Evolutionary conservation across 2,888 invertebrate genomes (phyloP), one percentile per base, ranked within the genome.

Genomic region (Linyphia triangularis): DNA sequence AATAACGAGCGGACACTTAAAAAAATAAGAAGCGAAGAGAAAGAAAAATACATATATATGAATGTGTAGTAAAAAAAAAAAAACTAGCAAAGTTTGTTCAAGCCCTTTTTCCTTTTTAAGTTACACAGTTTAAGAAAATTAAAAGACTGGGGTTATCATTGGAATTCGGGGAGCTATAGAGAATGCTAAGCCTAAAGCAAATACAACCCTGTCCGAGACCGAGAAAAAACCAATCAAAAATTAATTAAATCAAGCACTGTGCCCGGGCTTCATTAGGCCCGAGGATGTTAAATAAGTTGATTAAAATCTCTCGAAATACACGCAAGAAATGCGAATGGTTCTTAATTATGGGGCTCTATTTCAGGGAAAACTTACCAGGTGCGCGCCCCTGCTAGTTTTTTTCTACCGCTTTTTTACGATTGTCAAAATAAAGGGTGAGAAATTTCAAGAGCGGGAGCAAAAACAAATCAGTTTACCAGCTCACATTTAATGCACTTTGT

Each of bases 241-340:
- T 89, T 89, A 89, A 89, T 89, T 89, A 89, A 89, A 89, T 89
- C 88, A 89, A 89, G 81, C 83, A 84, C 59, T 78, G 88, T 79
- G 65, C 88, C 75, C 67, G 72, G 69, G 57, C 88, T 89, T 89
- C 88, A 89, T 89, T 89, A 89, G 88, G 78, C 88, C 84, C 65
- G 84, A 84, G 88, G 88, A 89, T 83, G 88, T 89, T 89, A 84
- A 89, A 89, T 84, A 89, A 89, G 88, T 89, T 89, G 88, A 89
- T 89, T 89, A 89, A 89, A 89, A 89, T 84, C 83, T 59, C 65
- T 77, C 83, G 84, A 89, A 89, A 89, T 72, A 89, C 84, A 89
- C 84, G 88, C 88, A 89, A 89, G 88, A 84, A 89, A 89, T 89
- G 51, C 78, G 77, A 89, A 84, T 82, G 43, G 88, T 83, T 89